A percentile compares a stretch with the other conserved stretches of the same genome.
These are phyloP conservation scores for Diprion similis DNA, from an alignment of 1,140 invertebrate genomes.

Conservation along the genomic window DNA sequence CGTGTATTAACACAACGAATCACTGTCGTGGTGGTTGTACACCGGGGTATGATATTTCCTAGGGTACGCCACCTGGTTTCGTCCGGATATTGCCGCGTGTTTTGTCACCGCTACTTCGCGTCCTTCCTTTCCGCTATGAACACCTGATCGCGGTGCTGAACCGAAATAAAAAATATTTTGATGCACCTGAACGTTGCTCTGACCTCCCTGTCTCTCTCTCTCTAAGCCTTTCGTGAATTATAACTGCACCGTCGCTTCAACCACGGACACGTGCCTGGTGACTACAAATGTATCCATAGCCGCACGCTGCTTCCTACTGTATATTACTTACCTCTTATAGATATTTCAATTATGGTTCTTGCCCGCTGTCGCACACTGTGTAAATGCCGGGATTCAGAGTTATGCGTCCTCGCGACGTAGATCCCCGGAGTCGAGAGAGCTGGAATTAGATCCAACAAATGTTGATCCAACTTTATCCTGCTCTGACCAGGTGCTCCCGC, in stretches of 20 bases:
- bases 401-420: no score
- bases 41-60: background rate
- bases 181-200: background rate
- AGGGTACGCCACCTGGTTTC: background rate
- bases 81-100: background rate
- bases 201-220: background rate
- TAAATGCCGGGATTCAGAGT: no score
- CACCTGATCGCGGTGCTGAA: background rate
- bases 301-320: background rate
- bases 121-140: constrained; percentile 5
- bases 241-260: background rate
- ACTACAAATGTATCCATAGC: background rate
- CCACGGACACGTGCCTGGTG: background rate
- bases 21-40: background rate
- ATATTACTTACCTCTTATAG: background rate
- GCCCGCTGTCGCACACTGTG: background rate
- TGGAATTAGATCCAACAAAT: background rate
- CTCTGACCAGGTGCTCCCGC: background rate
- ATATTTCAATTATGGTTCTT: constrained; percentile 1
- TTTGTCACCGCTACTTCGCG: no score
- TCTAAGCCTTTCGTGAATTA: background rate
- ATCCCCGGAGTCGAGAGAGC: no score
- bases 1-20: background rate
- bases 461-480: no score
- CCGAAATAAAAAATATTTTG: background rate